phyloP scores from a whole-genome alignment of 2,113 vertebrate species.

The Micronycteris hirsuta region DNA sequence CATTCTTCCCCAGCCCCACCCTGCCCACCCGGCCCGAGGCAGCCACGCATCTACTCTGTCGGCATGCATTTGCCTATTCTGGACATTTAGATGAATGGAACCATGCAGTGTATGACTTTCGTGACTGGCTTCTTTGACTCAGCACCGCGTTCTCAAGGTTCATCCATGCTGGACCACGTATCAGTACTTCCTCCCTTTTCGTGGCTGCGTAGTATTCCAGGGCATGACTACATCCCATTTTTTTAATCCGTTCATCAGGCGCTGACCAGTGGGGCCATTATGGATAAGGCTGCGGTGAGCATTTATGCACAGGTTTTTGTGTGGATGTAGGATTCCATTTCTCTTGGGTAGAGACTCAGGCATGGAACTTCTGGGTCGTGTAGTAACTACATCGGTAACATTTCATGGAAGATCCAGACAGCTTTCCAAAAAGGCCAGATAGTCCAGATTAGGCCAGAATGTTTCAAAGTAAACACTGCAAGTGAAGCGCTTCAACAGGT shows the following conservation, averaged over 20 bases:
- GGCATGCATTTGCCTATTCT: background rate
- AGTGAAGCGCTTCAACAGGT: background rate
- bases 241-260: background rate
- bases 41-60: background rate
- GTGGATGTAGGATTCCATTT: background rate
- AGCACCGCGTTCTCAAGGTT: background rate
- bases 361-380: background rate
- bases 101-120: background rate
- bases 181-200: background rate
- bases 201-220: background rate
- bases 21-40: background rate
- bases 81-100: too few relatives aligned
- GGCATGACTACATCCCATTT: accelerated
- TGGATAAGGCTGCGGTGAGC: background rate
- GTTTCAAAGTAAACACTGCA: background rate
- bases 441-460: background rate
- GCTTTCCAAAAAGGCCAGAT: background rate
- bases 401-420: background rate
- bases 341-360: background rate
- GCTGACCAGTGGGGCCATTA: background rate
- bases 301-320: background rate
- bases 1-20: background rate
- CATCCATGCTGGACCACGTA: too few relatives aligned
- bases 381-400: background rate
- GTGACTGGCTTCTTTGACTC: background rate